Conservation (phyloP, 2,888 invertebrate species). For the Cryptus viduatorius region DNA sequence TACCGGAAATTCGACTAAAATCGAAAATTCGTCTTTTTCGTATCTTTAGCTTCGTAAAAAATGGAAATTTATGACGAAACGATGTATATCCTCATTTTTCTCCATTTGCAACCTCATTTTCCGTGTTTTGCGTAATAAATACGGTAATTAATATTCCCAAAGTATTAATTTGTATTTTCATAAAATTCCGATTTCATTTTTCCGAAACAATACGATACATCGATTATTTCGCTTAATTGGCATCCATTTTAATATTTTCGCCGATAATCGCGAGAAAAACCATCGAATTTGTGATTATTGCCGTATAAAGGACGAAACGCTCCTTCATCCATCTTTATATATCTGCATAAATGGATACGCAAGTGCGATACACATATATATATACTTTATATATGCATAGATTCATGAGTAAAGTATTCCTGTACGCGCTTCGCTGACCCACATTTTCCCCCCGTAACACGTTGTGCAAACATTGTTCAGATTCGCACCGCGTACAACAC, state of each 20-base stretch:
- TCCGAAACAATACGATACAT: neutral
- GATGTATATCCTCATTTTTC: no score
- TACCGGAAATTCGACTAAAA: neutral
- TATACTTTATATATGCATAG: neutral
- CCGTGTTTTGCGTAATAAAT: no score
- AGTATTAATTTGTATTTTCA: neutral
- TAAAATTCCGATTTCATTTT: neutral
- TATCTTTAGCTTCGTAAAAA: neutral
- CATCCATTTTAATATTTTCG: neutral
- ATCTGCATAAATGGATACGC: conserved; percentile 19
- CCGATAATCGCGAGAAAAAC: neutral
- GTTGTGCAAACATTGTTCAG: conserved; percentile 64
- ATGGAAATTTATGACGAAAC: no score
- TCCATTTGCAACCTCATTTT: no score
- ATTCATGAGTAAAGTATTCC: conserved; percentile 9
- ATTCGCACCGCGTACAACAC: conserved; percentile 63
- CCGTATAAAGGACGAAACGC: neutral
- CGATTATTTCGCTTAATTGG: no score
- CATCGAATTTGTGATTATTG: neutral
- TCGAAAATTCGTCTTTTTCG: no score
- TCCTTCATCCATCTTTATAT: neutral
- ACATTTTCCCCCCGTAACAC: conserved; percentile 60
- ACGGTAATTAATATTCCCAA: no score
- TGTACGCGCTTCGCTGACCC: conserved; percentile 52
- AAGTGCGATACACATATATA: conserved; percentile 1